phyloP scores from a whole-genome alignment of 2,888 invertebrate genomes.

The Tetropium fuscum region DNA sequence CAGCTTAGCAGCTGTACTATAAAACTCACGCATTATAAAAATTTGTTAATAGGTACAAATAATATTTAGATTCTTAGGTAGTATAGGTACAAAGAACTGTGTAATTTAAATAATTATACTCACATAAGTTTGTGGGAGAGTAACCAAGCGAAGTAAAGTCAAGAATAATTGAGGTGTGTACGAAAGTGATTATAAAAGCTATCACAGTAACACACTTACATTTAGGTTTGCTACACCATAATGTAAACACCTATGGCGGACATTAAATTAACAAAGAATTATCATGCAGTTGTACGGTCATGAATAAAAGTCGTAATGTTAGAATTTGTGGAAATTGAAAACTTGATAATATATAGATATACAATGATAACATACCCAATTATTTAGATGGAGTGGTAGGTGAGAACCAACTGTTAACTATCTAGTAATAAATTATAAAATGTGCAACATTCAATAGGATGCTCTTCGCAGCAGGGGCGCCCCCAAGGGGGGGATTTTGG shows the following conservation, averaged over 20 bases:
- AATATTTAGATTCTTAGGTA: slow-evolving; percentile 4
- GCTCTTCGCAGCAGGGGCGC: too few relatives aligned
- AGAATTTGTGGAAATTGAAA: too few relatives aligned
- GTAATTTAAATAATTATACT: slow-evolving; percentile 13
- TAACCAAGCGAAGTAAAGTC: slow-evolving; percentile 38
- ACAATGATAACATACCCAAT: too few relatives aligned
- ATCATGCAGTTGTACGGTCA: neutral
- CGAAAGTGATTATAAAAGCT: slow-evolving; percentile 27
- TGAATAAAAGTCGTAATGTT: neutral
- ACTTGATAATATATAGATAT: too few relatives aligned
- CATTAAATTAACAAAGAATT: neutral
- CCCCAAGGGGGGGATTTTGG: too few relatives aligned
- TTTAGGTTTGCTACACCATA: neutral
- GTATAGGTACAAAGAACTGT: slow-evolving; percentile 17
- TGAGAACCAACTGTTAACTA: too few relatives aligned
- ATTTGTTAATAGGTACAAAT: slow-evolving; percentile 1
- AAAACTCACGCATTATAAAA: too few relatives aligned
- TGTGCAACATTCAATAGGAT: too few relatives aligned
- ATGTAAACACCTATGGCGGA: neutral
- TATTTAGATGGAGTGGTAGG: too few relatives aligned
- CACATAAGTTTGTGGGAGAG: slow-evolving; percentile 38
- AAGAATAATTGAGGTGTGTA: slow-evolving; percentile 30
- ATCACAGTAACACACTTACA: neutral
- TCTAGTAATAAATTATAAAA: too few relatives aligned
- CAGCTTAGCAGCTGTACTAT: too few relatives aligned